Base-by-base conservation (phyloP, 1,140 invertebrate species). In the Drosophila burlai region DNA sequence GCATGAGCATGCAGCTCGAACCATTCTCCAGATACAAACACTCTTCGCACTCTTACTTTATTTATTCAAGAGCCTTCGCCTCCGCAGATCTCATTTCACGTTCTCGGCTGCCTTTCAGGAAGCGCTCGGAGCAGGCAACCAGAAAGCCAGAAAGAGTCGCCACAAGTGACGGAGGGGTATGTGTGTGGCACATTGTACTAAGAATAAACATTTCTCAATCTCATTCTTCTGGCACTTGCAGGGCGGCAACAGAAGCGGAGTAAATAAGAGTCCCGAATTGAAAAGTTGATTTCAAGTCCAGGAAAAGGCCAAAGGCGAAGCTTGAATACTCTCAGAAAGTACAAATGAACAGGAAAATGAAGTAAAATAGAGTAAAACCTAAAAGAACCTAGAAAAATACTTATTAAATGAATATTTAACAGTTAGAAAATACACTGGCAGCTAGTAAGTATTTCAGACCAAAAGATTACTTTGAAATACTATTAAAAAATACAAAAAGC, bases 31-130 rank as follows among this genome's bases (percentile, higher is more conserved):
- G 26, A 24, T 43, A 29, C 24, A 49, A 29, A 40, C 34, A n/a
- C 47, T 18, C 34, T 16, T 9, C 34, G 15, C 21, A 6, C 36
- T 24, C 24, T 24, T 18, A 15, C 21, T 86, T 89, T 89, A 87
- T 87, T 87, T 87, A 83, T 83, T 80, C 71, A 76, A 76, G 74
- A 76, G 57, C 58, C 65, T 38, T 59, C 29, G 60, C 81, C 65
- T 38, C 58, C 29, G 60, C 81, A 89, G 84, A 87, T 87, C 84
- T 83, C 77, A 80, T 87, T 87, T 87, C 83, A 87, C 86, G 86
- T 87, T 64, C 68, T 81, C 64, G 65, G 46, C 47, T 43, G 52
- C 38, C 64, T 78, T 81, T 86, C 80, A 87, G 83, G 83, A 86
- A 86, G 76, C 59, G 50, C 63, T 64, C 57, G 16, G 59, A 54